Percentiles rank a stretch among this genome's conserved stretches.
Conservation (phyloP, 2,888 invertebrate genomes). For the Acanthosepion lycidas region DNA sequence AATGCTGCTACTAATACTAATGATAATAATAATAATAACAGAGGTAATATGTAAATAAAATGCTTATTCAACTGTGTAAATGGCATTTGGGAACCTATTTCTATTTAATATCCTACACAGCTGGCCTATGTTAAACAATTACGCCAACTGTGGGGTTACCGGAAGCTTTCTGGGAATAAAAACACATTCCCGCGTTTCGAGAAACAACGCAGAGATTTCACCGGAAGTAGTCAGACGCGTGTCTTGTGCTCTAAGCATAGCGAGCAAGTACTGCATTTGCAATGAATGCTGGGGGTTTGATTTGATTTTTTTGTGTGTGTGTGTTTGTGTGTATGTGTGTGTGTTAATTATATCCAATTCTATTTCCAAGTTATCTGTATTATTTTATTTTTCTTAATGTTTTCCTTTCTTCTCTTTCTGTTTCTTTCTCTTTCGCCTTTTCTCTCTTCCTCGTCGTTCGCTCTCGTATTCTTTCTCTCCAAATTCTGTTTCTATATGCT, state of each 20-base stretch:
- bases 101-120: conserved; percentile 8
- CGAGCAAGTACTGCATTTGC: neutral
- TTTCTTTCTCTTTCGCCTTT: neutral
- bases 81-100: neutral
- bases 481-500: neutral
- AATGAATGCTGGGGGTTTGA: neutral
- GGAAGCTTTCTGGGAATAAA: conserved; percentile 18
- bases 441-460: neutral
- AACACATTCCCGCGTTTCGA: neutral
- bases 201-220: neutral
- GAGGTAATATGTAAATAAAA: neutral
- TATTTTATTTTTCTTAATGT: neutral
- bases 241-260: neutral
- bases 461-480: neutral
- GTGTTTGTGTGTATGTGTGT: neutral
- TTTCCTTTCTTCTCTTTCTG: neutral
- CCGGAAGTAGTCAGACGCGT: neutral
- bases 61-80: neutral
- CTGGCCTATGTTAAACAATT: conserved; percentile 14
- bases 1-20: neutral
- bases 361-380: neutral
- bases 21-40: neutral
- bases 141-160: conserved; percentile 20
- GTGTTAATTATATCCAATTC: neutral
- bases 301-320: neutral